Percentiles rank a stretch among this genome's conserved stretches.
Evolutionary conservation across 2,797 vertebrate species (phyloP).

Genomic region (Alcedo atthis): DNA sequence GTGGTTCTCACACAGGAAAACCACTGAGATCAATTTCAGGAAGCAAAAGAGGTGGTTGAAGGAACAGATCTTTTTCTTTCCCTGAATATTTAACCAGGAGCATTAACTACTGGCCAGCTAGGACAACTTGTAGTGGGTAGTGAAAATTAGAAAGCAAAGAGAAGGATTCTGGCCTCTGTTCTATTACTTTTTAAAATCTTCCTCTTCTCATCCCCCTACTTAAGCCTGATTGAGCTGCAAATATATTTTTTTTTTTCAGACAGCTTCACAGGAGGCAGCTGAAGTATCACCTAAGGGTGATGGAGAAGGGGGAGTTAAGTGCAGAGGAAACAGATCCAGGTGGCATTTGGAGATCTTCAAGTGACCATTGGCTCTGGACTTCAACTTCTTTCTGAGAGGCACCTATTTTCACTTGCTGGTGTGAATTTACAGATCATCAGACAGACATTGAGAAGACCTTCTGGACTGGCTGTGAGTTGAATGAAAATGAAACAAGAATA

Average conservation of each 20-base stretch:
- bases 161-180: background rate
- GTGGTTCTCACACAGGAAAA: background rate
- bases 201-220: background rate
- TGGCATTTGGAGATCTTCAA: background rate
- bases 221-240: background rate
- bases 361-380: background rate
- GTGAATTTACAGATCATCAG: background rate
- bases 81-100: conserved; percentile 9
- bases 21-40: background rate
- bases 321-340: background rate
- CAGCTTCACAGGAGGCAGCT: background rate
- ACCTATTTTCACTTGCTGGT: background rate
- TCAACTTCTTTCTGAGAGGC: background rate
- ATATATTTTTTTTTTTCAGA: conserved; percentile 49
- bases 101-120: background rate
- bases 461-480: background rate
- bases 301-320: background rate
- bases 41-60: accelerated
- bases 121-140: background rate
- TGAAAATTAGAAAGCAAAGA: background rate
- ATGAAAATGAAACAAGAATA: conserved; percentile 23
- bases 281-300: background rate
- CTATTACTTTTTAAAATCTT: background rate
- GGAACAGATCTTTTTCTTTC: background rate
- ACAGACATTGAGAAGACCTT: background rate